Conservation (phyloP, 2,888 invertebrate genomes). For the Myopa tessellatipennis region DNA sequence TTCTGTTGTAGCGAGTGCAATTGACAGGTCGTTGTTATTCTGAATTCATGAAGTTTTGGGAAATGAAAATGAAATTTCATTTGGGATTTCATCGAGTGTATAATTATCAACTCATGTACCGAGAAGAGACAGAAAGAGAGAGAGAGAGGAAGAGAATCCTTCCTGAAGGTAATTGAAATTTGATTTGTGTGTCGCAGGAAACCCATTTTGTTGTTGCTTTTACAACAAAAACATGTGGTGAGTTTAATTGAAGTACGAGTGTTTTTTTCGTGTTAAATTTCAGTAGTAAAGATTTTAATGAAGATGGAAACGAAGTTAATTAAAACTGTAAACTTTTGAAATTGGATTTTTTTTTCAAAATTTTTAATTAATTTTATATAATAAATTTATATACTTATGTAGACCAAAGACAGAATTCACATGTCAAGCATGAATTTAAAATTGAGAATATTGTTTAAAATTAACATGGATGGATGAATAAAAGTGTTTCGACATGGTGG, state of each 20-base stretch:
- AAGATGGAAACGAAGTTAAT: not conserved
- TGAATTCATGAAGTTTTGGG: slow-evolving; percentile 15
- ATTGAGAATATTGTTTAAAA: too few species aligned
- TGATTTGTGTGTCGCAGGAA: not conserved
- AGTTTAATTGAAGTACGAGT: too few species aligned
- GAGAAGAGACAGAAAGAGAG: not conserved
- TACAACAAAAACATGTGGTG: too few species aligned
- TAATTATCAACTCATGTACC: not conserved
- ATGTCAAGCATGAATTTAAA: too few species aligned
- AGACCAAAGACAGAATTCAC: too few species aligned
- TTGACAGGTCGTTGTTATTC: slow-evolving; percentile 22
- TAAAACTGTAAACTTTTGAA: not conserved
- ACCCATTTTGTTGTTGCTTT: not conserved
- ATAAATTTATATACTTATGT: too few species aligned
- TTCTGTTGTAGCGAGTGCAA: slow-evolving; percentile 11
- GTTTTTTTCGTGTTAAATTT: too few species aligned
- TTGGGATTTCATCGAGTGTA: slow-evolving; percentile 27
- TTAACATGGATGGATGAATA: too few species aligned
- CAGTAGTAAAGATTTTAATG: too few species aligned
- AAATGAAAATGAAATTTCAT: slow-evolving; percentile 14
- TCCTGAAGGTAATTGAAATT: not conserved
- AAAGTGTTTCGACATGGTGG: too few species aligned
- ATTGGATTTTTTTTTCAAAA: too few species aligned
- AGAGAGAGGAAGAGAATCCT: not conserved
- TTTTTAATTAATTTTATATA: too few species aligned